Evolutionary conservation across 1,140 invertebrate species (phyloP), one percentile per base, ranked within the genome.

Genomic region (Aphelenchoides besseyi): DNA sequence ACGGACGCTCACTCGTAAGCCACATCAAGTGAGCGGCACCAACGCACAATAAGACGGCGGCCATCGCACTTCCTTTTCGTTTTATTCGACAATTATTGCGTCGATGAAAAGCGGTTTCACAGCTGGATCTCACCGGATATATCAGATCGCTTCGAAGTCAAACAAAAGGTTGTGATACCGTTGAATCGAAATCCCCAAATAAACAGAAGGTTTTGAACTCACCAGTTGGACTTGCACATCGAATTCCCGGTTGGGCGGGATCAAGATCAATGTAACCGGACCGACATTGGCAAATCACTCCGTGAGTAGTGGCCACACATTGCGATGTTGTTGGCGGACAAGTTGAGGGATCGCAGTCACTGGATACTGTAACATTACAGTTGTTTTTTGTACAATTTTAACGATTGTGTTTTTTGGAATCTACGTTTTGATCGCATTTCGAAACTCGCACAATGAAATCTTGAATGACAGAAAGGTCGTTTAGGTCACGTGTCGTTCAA

Each of bases 261-360:
- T 78, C 71, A n/a, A 33, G n/a, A 59, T 82, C 78, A 12, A 82
- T 35, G 30, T 61, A 80, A 18, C 74, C 77, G 2, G 23, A 41
- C 16, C 54, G 26, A 48, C 78, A 80, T 62, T 75, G 66, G 55
- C 78, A 80, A n/a, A 80, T 32, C 2, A 54, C 35, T 37, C 75
- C 75, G 53, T 37, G 33, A 28, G 48, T 29, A n/a, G 75, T 78
- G 35, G 48, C 33, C 32, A 75, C 54, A 32, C 75, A 76, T 30
- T 76, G 29, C 2, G 75, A 67, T 52, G 63, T 78, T 18, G 55
- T n/a, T 3, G 73, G 77, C 8, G 48, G 23, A 53, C 75, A 76
- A 16, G 29, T 71, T 71, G 57, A 53, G 12, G 69, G 18, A 73
- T 71, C 72, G 61, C 78, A 80, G 26, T 82, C 78, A 2, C 48